phyloP scores from a whole-genome alignment of 2,888 invertebrate genomes.

The Epicampocera succincta region DNA sequence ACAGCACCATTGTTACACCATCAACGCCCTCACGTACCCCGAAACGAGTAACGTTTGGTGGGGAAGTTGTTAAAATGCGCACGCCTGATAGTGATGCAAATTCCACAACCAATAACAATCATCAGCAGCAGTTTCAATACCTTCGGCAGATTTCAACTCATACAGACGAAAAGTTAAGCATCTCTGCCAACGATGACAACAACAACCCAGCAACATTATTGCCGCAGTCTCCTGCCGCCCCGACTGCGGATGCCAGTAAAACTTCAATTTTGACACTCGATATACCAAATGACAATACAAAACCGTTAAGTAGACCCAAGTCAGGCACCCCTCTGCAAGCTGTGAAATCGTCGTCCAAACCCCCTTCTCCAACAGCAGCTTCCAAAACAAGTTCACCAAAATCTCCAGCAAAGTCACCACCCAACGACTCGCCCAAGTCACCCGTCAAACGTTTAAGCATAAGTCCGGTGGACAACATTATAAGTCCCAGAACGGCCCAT shows the following conservation, averaged over 20 bases:
- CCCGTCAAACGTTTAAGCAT: constrained; percentile 77
- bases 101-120: constrained; percentile 78
- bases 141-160: constrained; percentile 4
- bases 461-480: constrained; percentile 82
- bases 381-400: constrained; percentile 62
- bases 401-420: constrained; percentile 57
- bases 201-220: constrained; percentile 53
- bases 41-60: constrained; percentile 91
- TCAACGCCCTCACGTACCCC: constrained; percentile 83
- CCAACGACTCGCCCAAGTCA: constrained; percentile 74
- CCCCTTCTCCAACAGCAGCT: constrained; percentile 31
- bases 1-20: constrained; percentile 69
- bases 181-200: constrained; percentile 20
- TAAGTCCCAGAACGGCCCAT: constrained; percentile 82
- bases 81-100: constrained; percentile 92
- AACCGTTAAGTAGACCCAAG: constrained; percentile 74
- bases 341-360: background rate
- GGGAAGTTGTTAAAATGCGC: constrained; percentile 92
- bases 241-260: constrained; percentile 63
- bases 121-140: constrained; percentile 41
- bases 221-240: constrained; percentile 54
- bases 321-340: background rate
- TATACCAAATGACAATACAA: constrained; percentile 80
- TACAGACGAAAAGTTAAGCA: background rate
- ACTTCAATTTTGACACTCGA: constrained; percentile 77